phyloP scores from a whole-genome alignment of 1,140 invertebrate species.

The Yoshiicerus persimilis region DNA sequence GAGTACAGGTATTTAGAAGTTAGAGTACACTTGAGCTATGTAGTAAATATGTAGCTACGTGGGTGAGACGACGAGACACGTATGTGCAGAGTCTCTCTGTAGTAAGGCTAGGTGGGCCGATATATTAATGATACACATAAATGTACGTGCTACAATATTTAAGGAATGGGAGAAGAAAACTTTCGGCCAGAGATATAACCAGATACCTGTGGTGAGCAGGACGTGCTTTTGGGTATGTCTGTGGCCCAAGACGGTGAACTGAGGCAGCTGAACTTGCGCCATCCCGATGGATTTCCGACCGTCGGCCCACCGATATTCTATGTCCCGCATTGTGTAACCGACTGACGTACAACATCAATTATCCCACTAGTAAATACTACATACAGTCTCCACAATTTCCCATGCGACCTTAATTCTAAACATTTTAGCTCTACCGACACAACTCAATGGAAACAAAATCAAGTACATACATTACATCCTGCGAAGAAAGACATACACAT shows the following conservation, averaged over 20 bases:
- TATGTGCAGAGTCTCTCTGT: neutral
- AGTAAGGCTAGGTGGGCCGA: neutral
- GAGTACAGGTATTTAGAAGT: neutral
- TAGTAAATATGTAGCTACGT: neutral
- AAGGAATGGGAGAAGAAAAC: constrained; percentile 9
- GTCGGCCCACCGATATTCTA: constrained; percentile 91
- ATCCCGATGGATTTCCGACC: constrained; percentile 85
- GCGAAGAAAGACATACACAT: neutral
- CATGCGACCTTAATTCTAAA: neutral
- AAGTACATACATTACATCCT: neutral
- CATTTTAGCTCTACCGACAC: constrained; percentile 1
- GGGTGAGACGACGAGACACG: neutral
- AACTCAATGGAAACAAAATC: neutral
- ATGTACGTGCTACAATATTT: constrained; percentile 10
- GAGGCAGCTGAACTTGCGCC: constrained; percentile 86
- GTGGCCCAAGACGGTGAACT: constrained; percentile 91
- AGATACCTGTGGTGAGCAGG: constrained; percentile 83
- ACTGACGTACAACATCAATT: constrained; percentile 65
- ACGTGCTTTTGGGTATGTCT: constrained; percentile 88
- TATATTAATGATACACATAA: constrained; percentile 7
- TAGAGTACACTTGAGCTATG: neutral
- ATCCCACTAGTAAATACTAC: constrained; percentile 28
- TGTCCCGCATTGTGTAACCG: constrained; percentile 96
- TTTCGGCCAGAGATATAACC: constrained; percentile 36
- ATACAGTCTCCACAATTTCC: constrained; percentile 23